Evolutionary conservation across 2,888 invertebrate genomes (phyloP).

Genomic region (Drosophila suboccidentalis): DNA sequence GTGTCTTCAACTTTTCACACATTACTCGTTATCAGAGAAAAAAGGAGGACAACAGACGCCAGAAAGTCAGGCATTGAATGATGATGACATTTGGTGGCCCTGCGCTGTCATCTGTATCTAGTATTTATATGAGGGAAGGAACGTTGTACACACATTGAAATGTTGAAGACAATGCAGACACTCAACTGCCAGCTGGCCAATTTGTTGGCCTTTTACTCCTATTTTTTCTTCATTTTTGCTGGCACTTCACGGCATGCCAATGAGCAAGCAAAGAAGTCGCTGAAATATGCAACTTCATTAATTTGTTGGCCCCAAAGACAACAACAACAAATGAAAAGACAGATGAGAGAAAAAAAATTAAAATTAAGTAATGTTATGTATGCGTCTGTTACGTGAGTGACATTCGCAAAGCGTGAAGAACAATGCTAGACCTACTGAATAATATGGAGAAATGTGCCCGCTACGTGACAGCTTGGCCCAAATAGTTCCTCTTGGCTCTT

Average conservation of each 20-base stretch:
- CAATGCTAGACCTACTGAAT: constrained; percentile 46
- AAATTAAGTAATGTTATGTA: constrained; percentile 80
- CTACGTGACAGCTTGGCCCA: constrained; percentile 77
- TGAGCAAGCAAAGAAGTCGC: constrained; percentile 28
- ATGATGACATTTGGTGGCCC: constrained; percentile 46
- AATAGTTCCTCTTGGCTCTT: constrained; percentile 44
- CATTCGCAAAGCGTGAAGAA: constrained; percentile 54
- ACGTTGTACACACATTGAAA: not conserved
- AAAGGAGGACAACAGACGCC: not conserved
- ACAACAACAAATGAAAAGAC: not conserved
- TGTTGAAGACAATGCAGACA: constrained; percentile 19
- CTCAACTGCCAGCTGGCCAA: constrained; percentile 27
- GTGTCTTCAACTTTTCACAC: constrained; percentile 35
- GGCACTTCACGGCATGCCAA: constrained; percentile 9
- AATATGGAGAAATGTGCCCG: constrained; percentile 76
- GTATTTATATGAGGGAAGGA: not conserved
- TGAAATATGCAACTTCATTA: constrained; percentile 71
- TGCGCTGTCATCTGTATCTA: constrained; percentile 4
- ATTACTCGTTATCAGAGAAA: constrained; percentile 24
- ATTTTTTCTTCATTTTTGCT: constrained; percentile 1
- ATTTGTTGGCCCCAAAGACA: constrained; percentile 45
- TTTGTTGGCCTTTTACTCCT: constrained; percentile 21
- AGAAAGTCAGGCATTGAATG: constrained; percentile 35
- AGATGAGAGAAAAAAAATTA: constrained; percentile 35
- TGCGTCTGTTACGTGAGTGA: constrained; percentile 79